Evolutionary conservation across 2,888 invertebrate species (phyloP).

Genomic region (Helleia helle): DNA sequence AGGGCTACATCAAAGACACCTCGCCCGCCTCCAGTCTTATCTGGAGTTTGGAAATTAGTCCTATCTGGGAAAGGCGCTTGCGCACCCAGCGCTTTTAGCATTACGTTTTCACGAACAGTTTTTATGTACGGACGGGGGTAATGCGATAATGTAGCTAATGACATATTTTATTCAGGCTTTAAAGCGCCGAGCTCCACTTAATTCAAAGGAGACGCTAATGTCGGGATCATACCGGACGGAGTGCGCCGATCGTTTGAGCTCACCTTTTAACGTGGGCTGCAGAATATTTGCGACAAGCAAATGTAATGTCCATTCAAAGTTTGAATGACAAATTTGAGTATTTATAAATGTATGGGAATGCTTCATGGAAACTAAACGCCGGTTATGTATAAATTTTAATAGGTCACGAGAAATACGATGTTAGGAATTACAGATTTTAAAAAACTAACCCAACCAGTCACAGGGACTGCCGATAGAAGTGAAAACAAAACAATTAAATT

Average conservation of each 20-base stretch:
- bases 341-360: background rate
- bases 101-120: slow-evolving; percentile 53
- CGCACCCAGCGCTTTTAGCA: slow-evolving; percentile 60
- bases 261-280: no score
- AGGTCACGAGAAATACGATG: no score
- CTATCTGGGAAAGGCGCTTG: slow-evolving; percentile 42
- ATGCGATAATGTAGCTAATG: slow-evolving; percentile 56
- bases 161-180: slow-evolving; percentile 53
- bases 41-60: slow-evolving; percentile 72
- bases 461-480: no score
- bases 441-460: no score
- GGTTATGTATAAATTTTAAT: no score
- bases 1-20: slow-evolving; percentile 72
- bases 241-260: no score
- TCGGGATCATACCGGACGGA: slow-evolving; percentile 29
- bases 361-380: no score
- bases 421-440: no score
- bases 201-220: slow-evolving; percentile 33
- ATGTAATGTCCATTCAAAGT: no score
- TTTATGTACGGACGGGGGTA: slow-evolving; percentile 45
- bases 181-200: slow-evolving; percentile 33
- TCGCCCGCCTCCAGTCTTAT: slow-evolving; percentile 61
- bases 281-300: no score
- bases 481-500: no score
- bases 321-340: background rate